Evolutionary conservation across 2,888 invertebrate genomes (phyloP).

Genomic region (Ariolimax columbianus): DNA sequence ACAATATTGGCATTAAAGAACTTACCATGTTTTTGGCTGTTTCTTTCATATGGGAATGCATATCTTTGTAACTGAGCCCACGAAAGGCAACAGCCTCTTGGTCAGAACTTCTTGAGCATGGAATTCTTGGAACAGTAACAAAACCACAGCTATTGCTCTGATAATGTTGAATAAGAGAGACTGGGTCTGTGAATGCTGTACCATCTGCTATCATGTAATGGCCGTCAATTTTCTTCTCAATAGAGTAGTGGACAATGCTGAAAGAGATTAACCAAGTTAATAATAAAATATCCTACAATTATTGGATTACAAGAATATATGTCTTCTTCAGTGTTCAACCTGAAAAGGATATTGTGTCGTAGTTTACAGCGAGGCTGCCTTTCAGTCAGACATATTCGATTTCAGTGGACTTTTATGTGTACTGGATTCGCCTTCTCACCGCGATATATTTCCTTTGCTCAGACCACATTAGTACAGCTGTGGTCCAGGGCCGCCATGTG

Average conservation of each 20-base stretch:
- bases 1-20: background rate
- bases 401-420: too few species aligned
- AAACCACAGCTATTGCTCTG: slow-evolving; percentile 75
- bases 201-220: slow-evolving; percentile 77
- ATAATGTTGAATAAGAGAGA: slow-evolving; percentile 77
- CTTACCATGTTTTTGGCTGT: slow-evolving; percentile 41
- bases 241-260: slow-evolving; percentile 78
- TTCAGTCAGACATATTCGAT: too few species aligned
- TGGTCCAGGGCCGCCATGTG: too few species aligned
- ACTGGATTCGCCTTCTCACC: too few species aligned
- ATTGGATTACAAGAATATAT: too few species aligned
- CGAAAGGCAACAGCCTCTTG: slow-evolving; percentile 75
- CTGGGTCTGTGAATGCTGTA: slow-evolving; percentile 74
- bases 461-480: too few species aligned
- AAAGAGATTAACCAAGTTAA: slow-evolving; percentile 36
- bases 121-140: slow-evolving; percentile 71
- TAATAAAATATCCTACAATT: too few species aligned
- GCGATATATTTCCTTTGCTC: too few species aligned
- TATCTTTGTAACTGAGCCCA: slow-evolving; percentile 76
- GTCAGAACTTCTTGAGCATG: slow-evolving; percentile 70
- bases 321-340: too few species aligned
- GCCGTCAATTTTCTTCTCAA: slow-evolving; percentile 77
- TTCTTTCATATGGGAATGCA: slow-evolving; percentile 56
- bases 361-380: too few species aligned
- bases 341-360: too few species aligned